Conservation (phyloP, 1,140 invertebrate species). For the Leptopilina clavipes region DNA sequence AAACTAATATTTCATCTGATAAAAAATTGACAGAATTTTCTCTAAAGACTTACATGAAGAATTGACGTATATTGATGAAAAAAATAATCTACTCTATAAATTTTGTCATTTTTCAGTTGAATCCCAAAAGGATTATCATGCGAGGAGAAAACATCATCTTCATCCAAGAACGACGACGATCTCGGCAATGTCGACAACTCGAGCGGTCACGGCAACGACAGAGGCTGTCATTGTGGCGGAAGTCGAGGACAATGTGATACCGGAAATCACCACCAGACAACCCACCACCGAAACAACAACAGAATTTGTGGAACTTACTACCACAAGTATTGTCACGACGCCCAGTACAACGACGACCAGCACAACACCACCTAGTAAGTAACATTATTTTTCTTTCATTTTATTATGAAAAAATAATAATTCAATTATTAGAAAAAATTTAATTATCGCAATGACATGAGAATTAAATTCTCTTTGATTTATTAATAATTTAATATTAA, state of each 20-base stretch:
- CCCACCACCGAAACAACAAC: conserved; percentile 65
- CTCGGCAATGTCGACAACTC: conserved; percentile 69
- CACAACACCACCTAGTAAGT: conserved; percentile 82
- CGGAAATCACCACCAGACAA: conserved; percentile 65
- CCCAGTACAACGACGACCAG: conserved; percentile 79
- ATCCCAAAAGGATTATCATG: conserved; percentile 91
- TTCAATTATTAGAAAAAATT: not conserved
- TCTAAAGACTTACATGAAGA: no score
- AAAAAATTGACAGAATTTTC: no score
- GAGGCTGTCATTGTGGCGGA: conserved; percentile 66
- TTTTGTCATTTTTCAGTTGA: conserved; percentile 79
- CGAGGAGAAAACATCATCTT: conserved; percentile 74
- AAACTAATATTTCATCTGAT: no score
- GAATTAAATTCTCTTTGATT: no score
- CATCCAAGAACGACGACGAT: conserved; percentile 68
- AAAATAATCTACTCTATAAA: conserved; percentile 17
- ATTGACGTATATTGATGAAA: no score
- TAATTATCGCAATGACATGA: no score
- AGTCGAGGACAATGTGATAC: conserved; percentile 70
- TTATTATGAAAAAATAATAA: conserved; percentile 18
- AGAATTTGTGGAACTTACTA: conserved; percentile 70
- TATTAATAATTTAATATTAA: no score
- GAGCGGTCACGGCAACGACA: conserved; percentile 64
- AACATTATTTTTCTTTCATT: conserved; percentile 40
- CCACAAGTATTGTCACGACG: conserved; percentile 73